Conservation (phyloP, 2,797 vertebrate species). For the Pangasius djambal region DNA sequence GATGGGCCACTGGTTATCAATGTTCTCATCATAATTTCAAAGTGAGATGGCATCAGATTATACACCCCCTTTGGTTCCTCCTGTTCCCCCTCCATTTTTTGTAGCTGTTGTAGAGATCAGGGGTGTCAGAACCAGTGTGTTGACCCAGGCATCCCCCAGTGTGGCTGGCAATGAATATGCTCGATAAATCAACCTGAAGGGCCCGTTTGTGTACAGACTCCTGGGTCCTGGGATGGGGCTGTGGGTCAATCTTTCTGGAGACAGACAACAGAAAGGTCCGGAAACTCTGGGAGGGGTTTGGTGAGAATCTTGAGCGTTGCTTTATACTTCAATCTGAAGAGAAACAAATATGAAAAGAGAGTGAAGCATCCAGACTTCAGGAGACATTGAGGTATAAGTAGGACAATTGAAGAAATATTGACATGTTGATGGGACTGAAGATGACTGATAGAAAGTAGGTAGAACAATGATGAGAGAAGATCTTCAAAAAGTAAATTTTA, state of each 20-base stretch:
- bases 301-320: constrained; percentile 53
- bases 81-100: constrained; percentile 46
- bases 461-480: constrained; percentile 25
- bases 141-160: constrained; percentile 57
- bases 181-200: constrained; percentile 83
- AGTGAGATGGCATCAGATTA: constrained; percentile 46
- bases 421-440: constrained; percentile 12
- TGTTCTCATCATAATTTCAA: constrained; percentile 53
- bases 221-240: constrained; percentile 76
- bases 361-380: constrained; percentile 22
- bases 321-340: constrained; percentile 49
- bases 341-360: constrained; percentile 55
- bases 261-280: constrained; percentile 62
- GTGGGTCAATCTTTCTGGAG: constrained; percentile 68
- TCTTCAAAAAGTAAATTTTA: constrained; percentile 16
- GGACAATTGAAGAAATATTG: constrained; percentile 40
- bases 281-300: constrained; percentile 56
- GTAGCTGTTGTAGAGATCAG: constrained; percentile 57
- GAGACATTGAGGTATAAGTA: constrained; percentile 34
- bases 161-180: constrained; percentile 69
- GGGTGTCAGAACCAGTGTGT: constrained; percentile 57
- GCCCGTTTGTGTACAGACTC: constrained; percentile 70
- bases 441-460: not conserved
- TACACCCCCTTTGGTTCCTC: constrained; percentile 60
- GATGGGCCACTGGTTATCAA: constrained; percentile 37